Percentiles rank a stretch among this genome's conserved stretches.
phyloP scores from a whole-genome alignment of 2,113 vertebrate genomes.

The Tapirus terrestris region DNA sequence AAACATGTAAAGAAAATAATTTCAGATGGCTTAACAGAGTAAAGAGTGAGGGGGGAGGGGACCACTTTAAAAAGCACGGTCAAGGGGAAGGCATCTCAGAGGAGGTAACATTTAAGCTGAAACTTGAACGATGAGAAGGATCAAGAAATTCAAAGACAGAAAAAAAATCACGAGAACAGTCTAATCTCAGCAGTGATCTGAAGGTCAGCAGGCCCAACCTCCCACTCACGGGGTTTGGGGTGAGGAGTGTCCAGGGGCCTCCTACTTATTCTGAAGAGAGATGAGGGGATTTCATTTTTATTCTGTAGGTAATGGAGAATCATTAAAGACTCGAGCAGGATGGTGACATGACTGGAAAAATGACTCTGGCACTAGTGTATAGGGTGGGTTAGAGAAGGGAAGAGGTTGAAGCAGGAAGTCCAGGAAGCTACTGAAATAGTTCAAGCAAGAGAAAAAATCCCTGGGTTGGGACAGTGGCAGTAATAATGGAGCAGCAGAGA shows the following conservation, averaged over 20 bases:
- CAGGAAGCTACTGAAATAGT: neutral
- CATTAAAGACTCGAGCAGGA: neutral
- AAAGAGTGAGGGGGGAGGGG: neutral
- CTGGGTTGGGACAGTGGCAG: neutral
- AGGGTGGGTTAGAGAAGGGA: neutral
- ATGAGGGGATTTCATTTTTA: neutral
- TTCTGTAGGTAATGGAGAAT: neutral
- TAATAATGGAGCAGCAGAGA: neutral
- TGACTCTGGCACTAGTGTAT: neutral
- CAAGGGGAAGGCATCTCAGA: neutral
- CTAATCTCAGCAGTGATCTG: neutral
- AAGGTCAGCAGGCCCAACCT: neutral
- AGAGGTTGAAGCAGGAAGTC: neutral
- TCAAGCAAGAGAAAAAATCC: neutral
- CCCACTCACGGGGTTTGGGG: neutral
- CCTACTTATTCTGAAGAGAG: neutral
- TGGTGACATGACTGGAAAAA: neutral
- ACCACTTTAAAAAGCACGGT: neutral
- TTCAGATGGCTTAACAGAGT: neutral
- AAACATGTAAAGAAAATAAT: neutral
- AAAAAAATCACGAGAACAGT: neutral
- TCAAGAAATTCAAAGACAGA: neutral
- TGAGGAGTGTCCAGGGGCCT: neutral
- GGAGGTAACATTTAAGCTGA: neutral
- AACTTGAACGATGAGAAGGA: slow-evolving; percentile 1